Evolutionary conservation across 2,888 invertebrate species (phyloP).

Genomic region (Eugnorisma glareosa): DNA sequence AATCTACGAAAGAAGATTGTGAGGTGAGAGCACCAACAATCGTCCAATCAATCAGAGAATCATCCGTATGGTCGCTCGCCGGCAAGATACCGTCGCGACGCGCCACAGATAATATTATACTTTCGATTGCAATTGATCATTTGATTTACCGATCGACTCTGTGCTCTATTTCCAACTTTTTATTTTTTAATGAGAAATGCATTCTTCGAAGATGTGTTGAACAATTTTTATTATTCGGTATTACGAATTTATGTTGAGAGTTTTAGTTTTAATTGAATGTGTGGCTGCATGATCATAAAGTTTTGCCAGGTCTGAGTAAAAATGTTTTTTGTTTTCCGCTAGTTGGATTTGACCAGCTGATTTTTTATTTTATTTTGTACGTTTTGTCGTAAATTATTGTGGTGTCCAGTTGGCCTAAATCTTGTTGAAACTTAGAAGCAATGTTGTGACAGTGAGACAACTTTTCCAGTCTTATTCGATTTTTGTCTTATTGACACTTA

Average conservation of each 20-base stretch:
- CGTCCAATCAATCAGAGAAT: slow-evolving; percentile 70
- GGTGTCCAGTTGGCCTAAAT: slow-evolving; percentile 42
- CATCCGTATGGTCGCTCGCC: slow-evolving; percentile 64
- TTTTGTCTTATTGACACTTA: slow-evolving; percentile 45
- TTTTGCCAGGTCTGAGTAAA: slow-evolving; percentile 19
- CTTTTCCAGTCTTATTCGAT: slow-evolving; percentile 52
- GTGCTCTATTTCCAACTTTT: slow-evolving; percentile 69
- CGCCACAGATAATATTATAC: slow-evolving; percentile 67
- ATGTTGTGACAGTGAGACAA: slow-evolving; percentile 12
- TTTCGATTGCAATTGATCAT: slow-evolving; percentile 72
- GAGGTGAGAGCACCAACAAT: slow-evolving; percentile 72
- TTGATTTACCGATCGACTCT: slow-evolving; percentile 71
- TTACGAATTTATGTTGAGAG: slow-evolving; percentile 40
- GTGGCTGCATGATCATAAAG: slow-evolving; percentile 25
- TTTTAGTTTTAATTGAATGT: slow-evolving; percentile 37
- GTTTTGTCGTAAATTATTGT: slow-evolving; percentile 2
- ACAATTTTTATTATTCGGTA: slow-evolving; percentile 43
- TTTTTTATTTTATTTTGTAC: slow-evolving; percentile 1
- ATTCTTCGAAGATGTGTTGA: slow-evolving; percentile 61
- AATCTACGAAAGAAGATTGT: slow-evolving; percentile 57
- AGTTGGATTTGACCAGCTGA: background rate
- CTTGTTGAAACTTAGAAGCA: slow-evolving; percentile 47
- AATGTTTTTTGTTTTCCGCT: background rate
- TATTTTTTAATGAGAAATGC: slow-evolving; percentile 73
- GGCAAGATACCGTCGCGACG: slow-evolving; percentile 69